Percentiles rank a stretch among this genome's conserved stretches.
These are phyloP conservation scores for Mesembrinibis cayennensis DNA, from an alignment of 2,113 vertebrate genomes.

Conservation along the genomic window DNA sequence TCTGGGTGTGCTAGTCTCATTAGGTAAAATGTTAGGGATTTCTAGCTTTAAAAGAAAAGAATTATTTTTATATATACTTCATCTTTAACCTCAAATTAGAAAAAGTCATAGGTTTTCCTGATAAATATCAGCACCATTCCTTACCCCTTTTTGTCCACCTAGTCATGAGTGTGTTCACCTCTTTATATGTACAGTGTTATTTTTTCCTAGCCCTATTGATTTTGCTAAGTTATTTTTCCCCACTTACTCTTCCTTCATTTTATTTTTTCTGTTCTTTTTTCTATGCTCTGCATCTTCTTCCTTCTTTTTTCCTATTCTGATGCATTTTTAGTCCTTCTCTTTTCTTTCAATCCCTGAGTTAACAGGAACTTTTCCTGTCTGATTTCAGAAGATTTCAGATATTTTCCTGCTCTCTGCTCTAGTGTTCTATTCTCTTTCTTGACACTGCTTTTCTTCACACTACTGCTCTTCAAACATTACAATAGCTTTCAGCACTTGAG, in stretches of 20 bases:
- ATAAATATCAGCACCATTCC: neutral
- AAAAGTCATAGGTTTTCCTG: neutral
- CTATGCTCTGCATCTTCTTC: neutral
- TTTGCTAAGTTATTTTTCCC: neutral
- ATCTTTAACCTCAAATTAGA: neutral
- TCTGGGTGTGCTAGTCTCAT: neutral
- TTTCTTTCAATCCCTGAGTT: neutral
- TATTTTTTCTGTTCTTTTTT: neutral
- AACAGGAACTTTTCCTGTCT: neutral
- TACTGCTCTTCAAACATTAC: neutral
- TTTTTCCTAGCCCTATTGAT: neutral
- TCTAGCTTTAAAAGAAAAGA: neutral
- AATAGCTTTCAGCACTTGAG: neutral
- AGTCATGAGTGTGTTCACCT: neutral
- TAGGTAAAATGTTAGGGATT: neutral
- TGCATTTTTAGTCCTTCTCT: neutral
- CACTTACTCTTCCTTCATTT: neutral
- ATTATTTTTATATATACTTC: neutral
- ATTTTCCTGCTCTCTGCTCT: neutral
- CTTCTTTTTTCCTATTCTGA: neutral
- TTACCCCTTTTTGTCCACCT: neutral
- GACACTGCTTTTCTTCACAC: neutral
- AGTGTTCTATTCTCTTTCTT: neutral
- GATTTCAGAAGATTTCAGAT: neutral
- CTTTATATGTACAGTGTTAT: fast-evolving